Base-by-base conservation (phyloP, 2,113 vertebrate species). In the Sphyrna mokarran region DNA sequence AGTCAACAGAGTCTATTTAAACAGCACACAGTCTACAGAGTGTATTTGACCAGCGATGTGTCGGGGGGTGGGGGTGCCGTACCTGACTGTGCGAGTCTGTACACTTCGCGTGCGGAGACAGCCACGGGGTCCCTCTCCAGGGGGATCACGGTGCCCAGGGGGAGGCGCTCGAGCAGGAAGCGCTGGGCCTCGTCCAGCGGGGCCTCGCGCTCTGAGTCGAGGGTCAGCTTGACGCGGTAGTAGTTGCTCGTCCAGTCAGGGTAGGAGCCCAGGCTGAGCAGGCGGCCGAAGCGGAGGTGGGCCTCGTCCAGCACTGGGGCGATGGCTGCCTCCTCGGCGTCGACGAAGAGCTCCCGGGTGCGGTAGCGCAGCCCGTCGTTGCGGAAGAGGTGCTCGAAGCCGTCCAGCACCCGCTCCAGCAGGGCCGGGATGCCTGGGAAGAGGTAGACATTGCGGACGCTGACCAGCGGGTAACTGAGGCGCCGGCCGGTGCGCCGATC, bases 201-300 rank as follows among this genome's bases (percentile, higher is more conserved):
- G 5, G 96, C 96, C 69, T 98, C 97, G 0, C 98, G 98, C 87
- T 99, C 97, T 0, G 98, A 98, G 96, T 99, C 99, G 97, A 99
- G 96, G 0, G 98, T 98, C 97, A 99, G 97, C 96, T 98, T 98
- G 95, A 99, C 99, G 0, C 97, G 97, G 96, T 99, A 98, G 96
- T 99, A 99, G 97, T 99, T 99, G 96, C 97, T 99, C 95, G 97
- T 96, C 99, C 99, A 99, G 97, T 99, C 98, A 0, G 99, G 99
- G 96, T 99, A 99, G 33, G 99, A 99, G 0, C 99, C 99, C 3
- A 99, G 95, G 70, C 97, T 96, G 40, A 99, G 97, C 0, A 95
- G 97, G 1, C 95, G 97, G 0, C 97, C 97, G 97, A 98, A 99
- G 33, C 89, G 1, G 0, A 97, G 96, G 54, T 98, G 96, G 37